phyloP scores from a whole-genome alignment of 2,797 vertebrate genomes.

The Pipistrellus nathusii region DNA sequence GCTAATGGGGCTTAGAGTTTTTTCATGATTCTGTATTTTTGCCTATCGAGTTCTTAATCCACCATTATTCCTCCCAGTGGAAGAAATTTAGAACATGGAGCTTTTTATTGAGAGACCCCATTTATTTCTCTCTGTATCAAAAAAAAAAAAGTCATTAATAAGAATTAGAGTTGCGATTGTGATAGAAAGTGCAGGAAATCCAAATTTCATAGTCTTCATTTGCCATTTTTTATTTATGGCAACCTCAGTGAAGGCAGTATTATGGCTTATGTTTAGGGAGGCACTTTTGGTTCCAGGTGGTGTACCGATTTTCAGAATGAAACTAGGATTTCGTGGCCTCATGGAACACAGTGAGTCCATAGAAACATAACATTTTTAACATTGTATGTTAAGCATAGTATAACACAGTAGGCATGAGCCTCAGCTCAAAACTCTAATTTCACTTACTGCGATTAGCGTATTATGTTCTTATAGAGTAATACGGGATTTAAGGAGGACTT shows the following conservation, averaged over 20 bases:
- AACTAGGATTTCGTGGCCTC: neutral
- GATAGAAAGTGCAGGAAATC: neutral
- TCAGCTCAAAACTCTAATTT: slow-evolving; percentile 46
- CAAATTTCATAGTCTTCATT: neutral
- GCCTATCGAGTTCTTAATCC: neutral
- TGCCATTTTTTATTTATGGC: neutral
- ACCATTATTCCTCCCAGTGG: neutral
- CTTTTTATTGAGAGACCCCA: neutral
- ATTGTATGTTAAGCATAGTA: slow-evolving; percentile 24
- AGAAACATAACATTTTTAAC: slow-evolving; percentile 28
- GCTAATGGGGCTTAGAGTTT: neutral
- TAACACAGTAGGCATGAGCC: neutral
- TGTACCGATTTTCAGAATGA: slow-evolving; percentile 22
- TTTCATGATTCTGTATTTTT: neutral
- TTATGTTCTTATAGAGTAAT: slow-evolving; percentile 58
- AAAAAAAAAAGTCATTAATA: neutral
- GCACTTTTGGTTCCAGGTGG: slow-evolving; percentile 29
- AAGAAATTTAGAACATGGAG: slow-evolving; percentile 7
- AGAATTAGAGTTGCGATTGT: neutral
- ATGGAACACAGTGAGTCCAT: neutral
- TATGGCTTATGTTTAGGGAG: neutral
- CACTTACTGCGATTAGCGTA: slow-evolving; percentile 43
- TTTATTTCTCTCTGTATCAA: neutral
- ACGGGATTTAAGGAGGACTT: slow-evolving; percentile 71
- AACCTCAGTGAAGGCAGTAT: neutral